Evolutionary conservation across 2,113 vertebrate genomes (phyloP), one percentile per base, ranked within the genome.

Genomic region (Mixornis gularis): DNA sequence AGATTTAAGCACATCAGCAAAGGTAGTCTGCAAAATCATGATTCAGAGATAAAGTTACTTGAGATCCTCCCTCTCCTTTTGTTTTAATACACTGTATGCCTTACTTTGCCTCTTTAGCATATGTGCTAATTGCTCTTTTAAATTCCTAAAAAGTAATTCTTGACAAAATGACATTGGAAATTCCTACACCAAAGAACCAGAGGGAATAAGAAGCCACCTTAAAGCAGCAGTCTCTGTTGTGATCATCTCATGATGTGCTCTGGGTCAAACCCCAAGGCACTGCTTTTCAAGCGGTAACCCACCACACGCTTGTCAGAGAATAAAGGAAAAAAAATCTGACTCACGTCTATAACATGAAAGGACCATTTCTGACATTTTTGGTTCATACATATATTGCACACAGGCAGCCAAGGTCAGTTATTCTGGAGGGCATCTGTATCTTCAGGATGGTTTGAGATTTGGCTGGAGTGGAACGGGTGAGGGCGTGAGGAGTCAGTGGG

Each of bases 251-350:
- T 41, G 53, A 60, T 41, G 29, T 29, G 25, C 70, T 72, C 30
- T 41, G 16, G 53, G 85, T 53, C 72, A 86, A 88, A 85, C 52
- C 27, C 60, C 43, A 84, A 48, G 73, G 16, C 44, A 26, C 8
- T 0, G 0, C 63, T 80, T 80, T 63, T 65, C 43, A 62, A 86
- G 40, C 2, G 0, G 29, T 52, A 62, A 89, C 5, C 19, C 9
- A 49, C 36, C 12, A 32, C 9, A 53, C 2, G 2, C 40, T 76
- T 77, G 22, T 65, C 29, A 73, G 65, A 62, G 58, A 93, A 94
- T 25, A 84, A 79, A 87, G 64, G 18, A 16, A 27, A 62, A 30
- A 62, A 49, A 64, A 51, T 12, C 16, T 62, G 66, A 55, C 71
- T 92, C 66, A 26, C 22, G 79, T 72, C 55, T 70, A 2, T 66